Conservation (phyloP, 2,797 vertebrate species). For the Picus viridis region DNA sequence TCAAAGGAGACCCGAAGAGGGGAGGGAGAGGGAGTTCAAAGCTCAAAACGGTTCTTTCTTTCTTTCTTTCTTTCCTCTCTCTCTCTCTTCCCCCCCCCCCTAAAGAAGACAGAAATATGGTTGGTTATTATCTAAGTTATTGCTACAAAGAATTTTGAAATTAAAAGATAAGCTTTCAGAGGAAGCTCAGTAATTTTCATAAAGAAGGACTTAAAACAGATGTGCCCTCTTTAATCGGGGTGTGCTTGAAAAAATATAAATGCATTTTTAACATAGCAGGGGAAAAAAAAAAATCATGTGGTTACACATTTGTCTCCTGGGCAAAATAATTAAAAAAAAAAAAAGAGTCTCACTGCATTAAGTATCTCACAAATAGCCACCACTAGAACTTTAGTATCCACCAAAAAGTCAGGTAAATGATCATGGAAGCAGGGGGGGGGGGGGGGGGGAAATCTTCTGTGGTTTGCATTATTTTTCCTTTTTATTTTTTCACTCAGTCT, state of each 20-base stretch:
- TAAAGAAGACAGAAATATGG: slow-evolving; percentile 76
- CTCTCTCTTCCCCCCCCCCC: background rate
- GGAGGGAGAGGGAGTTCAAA: slow-evolving; percentile 77
- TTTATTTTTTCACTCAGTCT: background rate
- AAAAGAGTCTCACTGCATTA: background rate
- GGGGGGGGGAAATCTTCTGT: background rate
- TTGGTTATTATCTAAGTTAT: slow-evolving; percentile 80
- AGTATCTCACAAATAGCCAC: background rate
- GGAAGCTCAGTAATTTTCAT: slow-evolving; percentile 77
- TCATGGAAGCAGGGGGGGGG: background rate
- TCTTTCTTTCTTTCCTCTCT: slow-evolving; percentile 3
- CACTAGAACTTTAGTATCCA: slow-evolving; percentile 51
- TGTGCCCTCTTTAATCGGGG: slow-evolving; percentile 78
- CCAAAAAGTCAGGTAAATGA: background rate
- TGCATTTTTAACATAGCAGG: slow-evolving; percentile 77
- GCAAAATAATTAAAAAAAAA: slow-evolving; percentile 53
- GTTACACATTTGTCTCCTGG: slow-evolving; percentile 56
- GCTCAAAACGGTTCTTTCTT: slow-evolving; percentile 73
- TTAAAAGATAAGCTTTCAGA: slow-evolving; percentile 80
- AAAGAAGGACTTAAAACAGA: slow-evolving; percentile 81
- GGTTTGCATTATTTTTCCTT: background rate
- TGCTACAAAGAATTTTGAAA: slow-evolving; percentile 81
- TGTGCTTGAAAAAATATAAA: slow-evolving; percentile 69
- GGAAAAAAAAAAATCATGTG: slow-evolving; percentile 47
- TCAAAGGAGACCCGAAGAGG: slow-evolving; percentile 68